Percentiles rank a stretch among this genome's conserved stretches.
Evolutionary conservation across 2,797 vertebrate genomes (phyloP).

Genomic region (Podarcis lilfordi): DNA sequence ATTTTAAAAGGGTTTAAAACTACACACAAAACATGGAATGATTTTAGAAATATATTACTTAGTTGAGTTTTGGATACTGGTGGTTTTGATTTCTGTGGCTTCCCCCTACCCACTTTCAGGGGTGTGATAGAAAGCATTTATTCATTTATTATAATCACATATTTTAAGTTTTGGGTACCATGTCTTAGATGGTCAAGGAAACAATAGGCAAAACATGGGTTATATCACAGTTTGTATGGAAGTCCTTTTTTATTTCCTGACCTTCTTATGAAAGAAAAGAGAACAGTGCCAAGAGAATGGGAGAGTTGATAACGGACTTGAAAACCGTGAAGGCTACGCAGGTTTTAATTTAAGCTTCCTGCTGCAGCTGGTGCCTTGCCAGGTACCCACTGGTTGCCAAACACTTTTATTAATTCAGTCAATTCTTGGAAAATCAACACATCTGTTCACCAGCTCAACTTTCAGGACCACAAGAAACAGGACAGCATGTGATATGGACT

Average conservation of each 20-base stretch:
- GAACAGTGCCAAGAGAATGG: conserved; percentile 63
- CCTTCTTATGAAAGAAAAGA: conserved; percentile 40
- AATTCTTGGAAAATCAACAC: conserved; percentile 71
- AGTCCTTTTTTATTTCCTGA: conserved; percentile 52
- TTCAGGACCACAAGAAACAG: conserved; percentile 45
- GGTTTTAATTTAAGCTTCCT: conserved; percentile 70
- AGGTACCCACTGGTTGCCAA: conserved; percentile 62
- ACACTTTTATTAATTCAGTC: conserved; percentile 65
- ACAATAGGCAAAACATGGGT: not conserved
- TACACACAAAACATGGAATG: not conserved
- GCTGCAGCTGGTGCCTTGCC: conserved; percentile 61
- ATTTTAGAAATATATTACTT: not conserved
- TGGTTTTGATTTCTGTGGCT: not conserved
- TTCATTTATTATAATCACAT: not conserved
- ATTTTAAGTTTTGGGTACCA: conserved; percentile 3
- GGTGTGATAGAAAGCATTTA: not conserved
- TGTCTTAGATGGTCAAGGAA: not conserved
- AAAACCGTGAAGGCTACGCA: conserved; percentile 63
- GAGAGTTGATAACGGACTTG: conserved; percentile 62
- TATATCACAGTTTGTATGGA: conserved; percentile 35
- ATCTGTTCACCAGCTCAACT: conserved; percentile 64
- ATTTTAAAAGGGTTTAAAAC: not conserved
- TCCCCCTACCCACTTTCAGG: not conserved
- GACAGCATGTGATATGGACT: conserved; percentile 57
- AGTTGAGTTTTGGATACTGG: not conserved